Base-by-base conservation (phyloP, 2,797 vertebrate species). In the Micrastur ruficollis region DNA sequence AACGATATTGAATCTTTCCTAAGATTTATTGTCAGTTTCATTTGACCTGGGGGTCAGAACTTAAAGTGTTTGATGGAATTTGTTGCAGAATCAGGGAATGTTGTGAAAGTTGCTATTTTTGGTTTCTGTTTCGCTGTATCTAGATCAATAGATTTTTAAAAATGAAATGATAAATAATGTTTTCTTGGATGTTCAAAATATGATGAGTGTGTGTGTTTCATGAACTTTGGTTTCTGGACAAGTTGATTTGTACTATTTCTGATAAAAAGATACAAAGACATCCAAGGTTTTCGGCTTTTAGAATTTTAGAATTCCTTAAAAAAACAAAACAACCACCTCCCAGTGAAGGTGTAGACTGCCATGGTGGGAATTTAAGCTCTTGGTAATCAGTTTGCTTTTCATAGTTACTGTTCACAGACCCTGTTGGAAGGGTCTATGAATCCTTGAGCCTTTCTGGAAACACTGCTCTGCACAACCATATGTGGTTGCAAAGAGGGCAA, bases 1-100 rank as follows among this genome's bases (percentile, higher is more conserved):
- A 93, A 93, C 3, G 5, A 58, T 95, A 74, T 85, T 3, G 11
- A 94, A 85, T 85, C 68, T 65, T 93, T 91, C 72, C 68, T 72
- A 46, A 93, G 92, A 94, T 94, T 97, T 95, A 94, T 78, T 87
- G 84, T 89, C 82, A 44, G 67, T 81, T 91, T 94, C 29, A 16
- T 53, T 90, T 95, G 91, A 96, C 81, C 90, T 61, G 12, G 23
- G 53, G 86, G 52, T 92, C 70, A 87, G 71, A 90, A 83, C 66
- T 83, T 68, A 68, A 82, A 78, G 61, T 0, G 1, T 53, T 53
- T 89, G 84, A 65, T 85, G 61, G 65, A 86, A 92, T 94, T 95
- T 94, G 71, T 85, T 96, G 89, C 84, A 71, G 81, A 91, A 90
- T 87, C 56, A 46, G 67, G 81, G 76, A 73, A 62, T 81, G 49